Evolutionary conservation across 2,113 vertebrate species (phyloP).

Genomic region (Hystrix brachyura): DNA sequence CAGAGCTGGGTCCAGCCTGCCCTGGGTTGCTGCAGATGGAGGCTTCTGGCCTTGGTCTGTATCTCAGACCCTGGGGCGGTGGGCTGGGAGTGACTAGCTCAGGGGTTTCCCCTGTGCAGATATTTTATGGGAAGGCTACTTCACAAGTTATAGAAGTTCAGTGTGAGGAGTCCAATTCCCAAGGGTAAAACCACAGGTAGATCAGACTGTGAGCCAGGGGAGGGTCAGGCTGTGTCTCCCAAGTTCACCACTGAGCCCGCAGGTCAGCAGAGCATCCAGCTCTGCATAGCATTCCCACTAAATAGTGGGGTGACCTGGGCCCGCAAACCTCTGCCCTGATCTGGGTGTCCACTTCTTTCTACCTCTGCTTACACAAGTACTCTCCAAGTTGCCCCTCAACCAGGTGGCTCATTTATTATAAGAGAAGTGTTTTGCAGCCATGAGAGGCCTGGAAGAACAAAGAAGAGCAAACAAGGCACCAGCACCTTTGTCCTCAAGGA

Average conservation of each 20-base stretch:
- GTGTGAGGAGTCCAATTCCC: slow-evolving; percentile 31
- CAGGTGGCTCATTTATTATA: slow-evolving; percentile 18
- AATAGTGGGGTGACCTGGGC: not conserved
- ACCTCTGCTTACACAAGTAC: not conserved
- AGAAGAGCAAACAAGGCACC: not conserved
- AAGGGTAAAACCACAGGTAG: not conserved
- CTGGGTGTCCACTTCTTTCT: slow-evolving; percentile 8
- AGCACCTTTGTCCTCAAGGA: not conserved
- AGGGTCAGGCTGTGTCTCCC: not conserved
- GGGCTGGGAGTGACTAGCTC: not conserved
- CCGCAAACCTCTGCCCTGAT: not conserved
- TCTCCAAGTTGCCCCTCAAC: not conserved
- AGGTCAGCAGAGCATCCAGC: not conserved
- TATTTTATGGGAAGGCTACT: not conserved
- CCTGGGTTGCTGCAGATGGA: not conserved
- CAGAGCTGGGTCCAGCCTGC: not conserved
- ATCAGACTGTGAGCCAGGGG: not conserved
- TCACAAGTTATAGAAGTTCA: slow-evolving; percentile 55
- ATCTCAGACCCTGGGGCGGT: not conserved
- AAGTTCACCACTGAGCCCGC: not conserved
- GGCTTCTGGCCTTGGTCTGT: not conserved
- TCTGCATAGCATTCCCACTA: not conserved
- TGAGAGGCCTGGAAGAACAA: not conserved
- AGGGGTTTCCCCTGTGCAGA: not conserved
- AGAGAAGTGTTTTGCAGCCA: not conserved